Evolutionary conservation across 2,113 vertebrate genomes (phyloP).

Genomic region (Junco hyemalis): DNA sequence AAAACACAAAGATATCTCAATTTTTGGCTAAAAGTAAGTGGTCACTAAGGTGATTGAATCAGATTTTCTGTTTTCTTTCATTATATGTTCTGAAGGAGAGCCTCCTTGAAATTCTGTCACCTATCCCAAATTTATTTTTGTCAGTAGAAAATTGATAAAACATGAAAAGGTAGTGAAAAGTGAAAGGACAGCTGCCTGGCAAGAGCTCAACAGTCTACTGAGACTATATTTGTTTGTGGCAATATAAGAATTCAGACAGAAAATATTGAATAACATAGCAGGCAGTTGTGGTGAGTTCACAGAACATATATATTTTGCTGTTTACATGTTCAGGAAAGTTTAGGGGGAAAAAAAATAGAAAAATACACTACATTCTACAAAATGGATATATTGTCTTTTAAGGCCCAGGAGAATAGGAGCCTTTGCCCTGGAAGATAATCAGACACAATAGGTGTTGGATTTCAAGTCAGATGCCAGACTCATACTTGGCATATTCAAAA

Average conservation of each 20-base stretch:
- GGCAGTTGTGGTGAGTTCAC: background rate
- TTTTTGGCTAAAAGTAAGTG: background rate
- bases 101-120: background rate
- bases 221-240: background rate
- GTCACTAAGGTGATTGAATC: background rate
- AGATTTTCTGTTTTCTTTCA: background rate
- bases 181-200: background rate
- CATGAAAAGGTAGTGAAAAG: background rate
- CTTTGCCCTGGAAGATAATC: background rate
- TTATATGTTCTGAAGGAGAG: background rate
- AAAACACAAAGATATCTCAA: fast-evolving
- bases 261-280: background rate
- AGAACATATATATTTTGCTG: background rate
- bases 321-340: background rate
- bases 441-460: background rate
- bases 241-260: background rate
- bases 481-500: background rate
- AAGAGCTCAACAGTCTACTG: background rate
- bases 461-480: background rate
- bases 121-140: background rate
- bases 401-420: fast-evolving
- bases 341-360: background rate
- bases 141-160: background rate
- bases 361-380: background rate
- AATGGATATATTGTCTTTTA: background rate